These are phyloP conservation scores for Pituophis catenifer DNA, from an alignment of 2,113 vertebrate species.

Conservation along the genomic window DNA sequence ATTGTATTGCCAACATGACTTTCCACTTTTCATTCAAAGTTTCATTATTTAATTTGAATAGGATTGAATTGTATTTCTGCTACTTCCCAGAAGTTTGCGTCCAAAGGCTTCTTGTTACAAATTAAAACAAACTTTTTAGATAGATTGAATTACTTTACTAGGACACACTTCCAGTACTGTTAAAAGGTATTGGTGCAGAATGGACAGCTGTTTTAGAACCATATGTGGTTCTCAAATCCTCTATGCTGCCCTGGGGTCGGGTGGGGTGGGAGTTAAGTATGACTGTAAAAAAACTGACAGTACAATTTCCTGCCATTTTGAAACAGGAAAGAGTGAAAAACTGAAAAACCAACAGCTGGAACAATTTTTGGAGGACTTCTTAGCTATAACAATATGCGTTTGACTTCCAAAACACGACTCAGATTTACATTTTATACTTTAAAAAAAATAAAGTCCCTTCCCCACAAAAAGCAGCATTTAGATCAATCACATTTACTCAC, in stretches of 20 bases:
- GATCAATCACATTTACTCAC: slow-evolving; percentile 43
- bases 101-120: neutral
- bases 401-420: neutral
- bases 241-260: neutral
- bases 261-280: neutral
- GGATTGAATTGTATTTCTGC: neutral
- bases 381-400: neutral
- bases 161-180: neutral
- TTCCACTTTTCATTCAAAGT: neutral
- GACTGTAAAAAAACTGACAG: neutral
- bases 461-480: neutral
- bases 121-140: neutral
- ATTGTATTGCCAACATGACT: neutral
- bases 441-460: neutral
- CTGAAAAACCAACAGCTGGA: neutral
- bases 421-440: neutral
- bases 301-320: neutral
- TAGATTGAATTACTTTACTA: neutral
- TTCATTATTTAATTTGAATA: neutral
- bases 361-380: neutral
- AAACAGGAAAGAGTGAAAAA: neutral
- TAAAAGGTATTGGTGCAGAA: neutral
- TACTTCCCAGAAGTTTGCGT: neutral
- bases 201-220: neutral
- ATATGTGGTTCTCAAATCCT: neutral